These are phyloP conservation scores for Okamejei kenojei DNA, from an alignment of 2,797 vertebrate species.

Conservation along the genomic window DNA sequence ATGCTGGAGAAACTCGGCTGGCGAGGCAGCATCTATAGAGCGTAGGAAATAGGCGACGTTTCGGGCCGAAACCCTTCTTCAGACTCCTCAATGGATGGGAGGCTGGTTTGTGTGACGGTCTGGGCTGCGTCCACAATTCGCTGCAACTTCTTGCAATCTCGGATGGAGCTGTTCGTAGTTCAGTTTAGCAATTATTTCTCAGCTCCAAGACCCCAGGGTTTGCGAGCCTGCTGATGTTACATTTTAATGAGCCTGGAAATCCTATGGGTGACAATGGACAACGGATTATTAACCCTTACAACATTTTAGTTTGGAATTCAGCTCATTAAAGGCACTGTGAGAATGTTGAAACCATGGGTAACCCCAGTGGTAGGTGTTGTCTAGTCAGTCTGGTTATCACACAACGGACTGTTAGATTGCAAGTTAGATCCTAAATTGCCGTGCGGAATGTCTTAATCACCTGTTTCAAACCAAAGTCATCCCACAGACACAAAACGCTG, in stretches of 20 bases:
- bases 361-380: background rate
- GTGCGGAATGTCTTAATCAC: too few relatives aligned
- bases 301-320: background rate
- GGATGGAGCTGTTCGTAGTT: background rate
- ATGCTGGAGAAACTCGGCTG: too few relatives aligned
- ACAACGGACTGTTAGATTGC: background rate
- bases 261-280: background rate
- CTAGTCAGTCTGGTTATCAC: background rate
- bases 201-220: background rate
- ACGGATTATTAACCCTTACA: background rate
- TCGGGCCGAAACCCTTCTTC: too few relatives aligned
- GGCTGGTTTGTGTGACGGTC: too few relatives aligned
- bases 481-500: too few relatives aligned
- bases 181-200: slow-evolving; percentile 9
- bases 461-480: too few relatives aligned
- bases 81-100: too few relatives aligned
- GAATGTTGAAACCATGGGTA: background rate
- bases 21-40: too few relatives aligned
- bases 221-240: background rate
- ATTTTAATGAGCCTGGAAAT: background rate
- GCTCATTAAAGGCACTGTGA: background rate
- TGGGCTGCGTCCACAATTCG: too few relatives aligned
- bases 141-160: too few relatives aligned
- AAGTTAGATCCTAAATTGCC: too few relatives aligned
- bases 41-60: too few relatives aligned